Evolutionary conservation across 1,140 invertebrate species (phyloP).

Genomic region (Chrysoperla carnea): DNA sequence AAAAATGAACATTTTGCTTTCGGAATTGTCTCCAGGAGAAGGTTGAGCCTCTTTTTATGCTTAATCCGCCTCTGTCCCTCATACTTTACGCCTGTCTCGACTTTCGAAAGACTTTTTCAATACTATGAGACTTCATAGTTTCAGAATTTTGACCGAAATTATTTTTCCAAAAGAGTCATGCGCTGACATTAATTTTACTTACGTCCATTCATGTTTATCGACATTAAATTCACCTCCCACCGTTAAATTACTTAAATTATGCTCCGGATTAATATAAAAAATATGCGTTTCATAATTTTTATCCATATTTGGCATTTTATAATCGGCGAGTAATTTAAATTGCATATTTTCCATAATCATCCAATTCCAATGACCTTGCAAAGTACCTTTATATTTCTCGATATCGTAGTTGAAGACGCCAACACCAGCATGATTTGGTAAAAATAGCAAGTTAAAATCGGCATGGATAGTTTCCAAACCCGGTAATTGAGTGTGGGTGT

Average conservation of each 20-base stretch:
- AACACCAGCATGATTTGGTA: background rate
- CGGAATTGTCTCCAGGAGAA: too few relatives aligned
- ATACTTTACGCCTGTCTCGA: too few relatives aligned
- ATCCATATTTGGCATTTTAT: slow-evolving; percentile 13
- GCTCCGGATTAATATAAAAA: slow-evolving; percentile 30
- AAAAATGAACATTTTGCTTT: too few relatives aligned
- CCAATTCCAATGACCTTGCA: slow-evolving; percentile 15
- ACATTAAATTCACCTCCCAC: slow-evolving; percentile 31
- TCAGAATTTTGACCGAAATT: too few relatives aligned
- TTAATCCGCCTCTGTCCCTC: too few relatives aligned
- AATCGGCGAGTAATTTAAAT: slow-evolving; percentile 20
- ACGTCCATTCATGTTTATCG: slow-evolving; percentile 29
- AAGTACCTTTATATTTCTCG: slow-evolving; percentile 10
- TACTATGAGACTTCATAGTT: too few relatives aligned
- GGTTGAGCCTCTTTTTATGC: too few relatives aligned
- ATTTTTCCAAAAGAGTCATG: too few relatives aligned
- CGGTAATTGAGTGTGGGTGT: slow-evolving; percentile 14
- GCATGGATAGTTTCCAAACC: slow-evolving; percentile 13
- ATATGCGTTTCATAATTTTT: slow-evolving; percentile 16
- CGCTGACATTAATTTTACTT: slow-evolving; percentile 11
- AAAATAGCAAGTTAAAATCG: slow-evolving; percentile 5
- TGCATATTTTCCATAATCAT: slow-evolving; percentile 25
- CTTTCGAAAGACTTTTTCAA: too few relatives aligned
- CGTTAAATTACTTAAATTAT: slow-evolving; percentile 25
- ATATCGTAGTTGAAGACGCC: slow-evolving; percentile 3